Percentiles rank a stretch among this genome's conserved stretches.
phyloP scores from a whole-genome alignment of 2,113 vertebrate species.

The Cichladusa arquata region DNA sequence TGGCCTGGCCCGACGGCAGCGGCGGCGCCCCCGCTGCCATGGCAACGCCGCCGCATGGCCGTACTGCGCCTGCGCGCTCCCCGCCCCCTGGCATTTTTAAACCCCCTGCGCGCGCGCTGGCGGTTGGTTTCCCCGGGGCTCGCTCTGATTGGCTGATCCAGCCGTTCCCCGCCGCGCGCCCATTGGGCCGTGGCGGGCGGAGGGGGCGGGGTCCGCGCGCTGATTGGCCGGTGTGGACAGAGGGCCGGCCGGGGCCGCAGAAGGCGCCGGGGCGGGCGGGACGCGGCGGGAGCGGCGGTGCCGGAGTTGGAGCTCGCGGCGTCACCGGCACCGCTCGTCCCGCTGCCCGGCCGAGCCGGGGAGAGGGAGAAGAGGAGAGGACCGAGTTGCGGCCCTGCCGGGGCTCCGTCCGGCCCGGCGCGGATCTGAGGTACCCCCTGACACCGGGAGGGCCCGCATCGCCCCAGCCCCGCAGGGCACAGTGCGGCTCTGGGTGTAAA shows the following conservation, averaged over 20 bases:
- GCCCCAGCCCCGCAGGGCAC: not conserved
- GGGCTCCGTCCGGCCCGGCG: not conserved
- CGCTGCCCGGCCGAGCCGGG: not conserved
- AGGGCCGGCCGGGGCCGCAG: not conserved
- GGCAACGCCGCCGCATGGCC: not conserved
- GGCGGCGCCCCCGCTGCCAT: not conserved
- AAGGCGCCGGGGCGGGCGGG: not conserved
- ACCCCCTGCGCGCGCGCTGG: constrained; percentile 24
- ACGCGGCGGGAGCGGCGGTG: not conserved
- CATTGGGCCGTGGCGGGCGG: rapidly evolving
- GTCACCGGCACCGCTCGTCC: rapidly evolving
- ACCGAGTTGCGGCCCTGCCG: not conserved
- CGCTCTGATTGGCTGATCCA: not conserved
- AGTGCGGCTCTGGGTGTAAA: rapidly evolving
- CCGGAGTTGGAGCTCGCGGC: rapidly evolving
- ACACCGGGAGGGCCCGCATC: not conserved
- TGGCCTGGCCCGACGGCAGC: rapidly evolving
- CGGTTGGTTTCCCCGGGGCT: not conserved
- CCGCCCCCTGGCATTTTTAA: constrained; percentile 10
- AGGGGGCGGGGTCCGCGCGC: rapidly evolving
- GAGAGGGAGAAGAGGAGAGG: not conserved
- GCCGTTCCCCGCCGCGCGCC: rapidly evolving
- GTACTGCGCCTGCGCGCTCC: not conserved
- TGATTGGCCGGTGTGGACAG: not conserved
- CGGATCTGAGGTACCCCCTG: constrained; percentile 58